Conservation (phyloP, 2,888 invertebrate genomes). For the Diploptera punctata region DNA sequence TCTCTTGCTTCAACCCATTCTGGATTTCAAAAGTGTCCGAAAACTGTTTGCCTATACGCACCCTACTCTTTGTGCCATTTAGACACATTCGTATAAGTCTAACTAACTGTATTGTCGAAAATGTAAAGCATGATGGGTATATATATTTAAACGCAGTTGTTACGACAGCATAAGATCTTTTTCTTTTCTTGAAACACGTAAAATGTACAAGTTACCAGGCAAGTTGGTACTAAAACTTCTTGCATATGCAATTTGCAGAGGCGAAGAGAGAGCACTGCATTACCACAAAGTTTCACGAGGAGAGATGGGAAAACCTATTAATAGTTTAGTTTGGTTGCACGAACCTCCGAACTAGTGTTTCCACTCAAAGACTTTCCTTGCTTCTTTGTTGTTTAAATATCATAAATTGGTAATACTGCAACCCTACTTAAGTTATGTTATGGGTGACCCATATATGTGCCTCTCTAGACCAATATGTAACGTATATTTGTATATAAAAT, state of each 20-base stretch:
- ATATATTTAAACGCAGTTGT: neutral
- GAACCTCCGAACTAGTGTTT: neutral
- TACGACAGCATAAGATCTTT: neutral
- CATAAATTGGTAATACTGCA: constrained; percentile 7
- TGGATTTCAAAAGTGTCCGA: no score
- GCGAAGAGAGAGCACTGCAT: no score
- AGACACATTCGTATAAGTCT: no score
- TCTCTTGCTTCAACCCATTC: no score
- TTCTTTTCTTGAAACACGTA: neutral
- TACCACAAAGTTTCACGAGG: constrained; percentile 5
- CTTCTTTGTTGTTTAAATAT: constrained; percentile 15
- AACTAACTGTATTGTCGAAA: no score
- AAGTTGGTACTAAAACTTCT: constrained; percentile 15
- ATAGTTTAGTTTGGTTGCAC: constrained; percentile 6
- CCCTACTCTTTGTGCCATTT: no score
- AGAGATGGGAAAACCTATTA: constrained; percentile 7
- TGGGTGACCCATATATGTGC: neutral
- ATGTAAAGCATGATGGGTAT: no score
- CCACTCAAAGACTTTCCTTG: neutral
- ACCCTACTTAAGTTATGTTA: neutral
- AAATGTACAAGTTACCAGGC: neutral
- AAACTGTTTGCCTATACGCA: no score
- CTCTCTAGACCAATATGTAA: constrained; percentile 9
- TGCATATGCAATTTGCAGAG: constrained; percentile 27
- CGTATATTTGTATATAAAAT: neutral